Conservation (phyloP, 1,140 invertebrate genomes). For the Telenomus remus region DNA sequence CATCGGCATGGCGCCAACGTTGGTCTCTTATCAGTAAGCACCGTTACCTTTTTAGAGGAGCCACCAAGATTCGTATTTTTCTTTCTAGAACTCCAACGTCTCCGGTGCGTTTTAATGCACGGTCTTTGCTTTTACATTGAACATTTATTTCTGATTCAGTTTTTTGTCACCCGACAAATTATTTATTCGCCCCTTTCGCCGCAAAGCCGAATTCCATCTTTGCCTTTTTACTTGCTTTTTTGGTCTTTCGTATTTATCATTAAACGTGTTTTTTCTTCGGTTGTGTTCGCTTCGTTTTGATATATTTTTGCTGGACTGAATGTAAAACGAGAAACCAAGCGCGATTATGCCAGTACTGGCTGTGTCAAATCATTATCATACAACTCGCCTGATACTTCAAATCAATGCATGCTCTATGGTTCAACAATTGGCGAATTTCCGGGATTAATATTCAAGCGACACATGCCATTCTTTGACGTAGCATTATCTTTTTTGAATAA, state of each 20-base stretch:
- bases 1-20: slow-evolving; percentile 63
- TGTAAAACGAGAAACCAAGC: too few species aligned
- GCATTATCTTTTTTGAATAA: too few species aligned
- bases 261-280: background rate
- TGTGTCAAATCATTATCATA: slow-evolving; percentile 11
- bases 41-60: slow-evolving; percentile 61
- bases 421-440: slow-evolving; percentile 30
- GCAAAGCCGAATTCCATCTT: background rate
- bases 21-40: slow-evolving; percentile 62
- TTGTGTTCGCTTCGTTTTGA: slow-evolving; percentile 13
- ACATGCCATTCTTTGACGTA: slow-evolving; percentile 19
- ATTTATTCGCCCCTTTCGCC: slow-evolving; percentile 12
- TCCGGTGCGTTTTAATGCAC: slow-evolving; percentile 56
- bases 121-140: slow-evolving; percentile 48
- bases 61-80: slow-evolving; percentile 57
- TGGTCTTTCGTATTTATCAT: too few species aligned
- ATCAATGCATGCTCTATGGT: slow-evolving; percentile 34
- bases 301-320: too few species aligned
- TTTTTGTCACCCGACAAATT: slow-evolving; percentile 21
- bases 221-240: too few species aligned
- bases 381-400: slow-evolving; percentile 14
- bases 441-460: slow-evolving; percentile 43
- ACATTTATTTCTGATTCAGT: slow-evolving; percentile 44
- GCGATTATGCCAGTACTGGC: background rate
- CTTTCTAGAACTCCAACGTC: slow-evolving; percentile 47